phyloP scores from a whole-genome alignment of 2,888 invertebrate species.

The Tyria jacobaeae region DNA sequence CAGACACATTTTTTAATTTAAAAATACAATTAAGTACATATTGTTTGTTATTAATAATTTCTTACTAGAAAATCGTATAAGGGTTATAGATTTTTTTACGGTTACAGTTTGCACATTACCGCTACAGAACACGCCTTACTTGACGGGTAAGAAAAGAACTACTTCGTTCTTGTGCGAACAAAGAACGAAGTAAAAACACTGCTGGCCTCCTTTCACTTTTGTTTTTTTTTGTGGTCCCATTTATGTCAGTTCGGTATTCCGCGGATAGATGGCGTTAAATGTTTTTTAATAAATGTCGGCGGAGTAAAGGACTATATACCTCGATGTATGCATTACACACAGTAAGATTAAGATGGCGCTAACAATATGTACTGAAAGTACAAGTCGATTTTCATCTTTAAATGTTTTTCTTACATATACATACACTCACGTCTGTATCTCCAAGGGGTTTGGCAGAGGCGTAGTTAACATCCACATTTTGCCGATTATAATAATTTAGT shows the following conservation, averaged over 20 bases:
- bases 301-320: background rate
- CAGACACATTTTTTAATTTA: background rate
- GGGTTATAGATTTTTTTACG: background rate
- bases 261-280: constrained; percentile 43
- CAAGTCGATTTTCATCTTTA: background rate
- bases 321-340: background rate
- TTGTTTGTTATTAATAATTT: no score
- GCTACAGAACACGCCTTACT: constrained; percentile 16
- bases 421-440: no score
- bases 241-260: constrained; percentile 18
- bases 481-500: no score
- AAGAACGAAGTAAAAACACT: constrained; percentile 28
- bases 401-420: background rate
- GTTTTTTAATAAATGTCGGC: background rate
- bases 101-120: constrained; percentile 27
- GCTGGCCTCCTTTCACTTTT: constrained; percentile 39
- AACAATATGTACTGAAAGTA: background rate
- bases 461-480: no score
- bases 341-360: background rate
- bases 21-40: no score
- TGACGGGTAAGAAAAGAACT: constrained; percentile 32
- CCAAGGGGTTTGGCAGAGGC: no score
- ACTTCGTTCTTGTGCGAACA: constrained; percentile 15
- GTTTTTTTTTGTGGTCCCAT: constrained; percentile 36
- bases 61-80: no score